Conservation (phyloP, 2,888 invertebrate genomes). For the Timema cristinae region DNA sequence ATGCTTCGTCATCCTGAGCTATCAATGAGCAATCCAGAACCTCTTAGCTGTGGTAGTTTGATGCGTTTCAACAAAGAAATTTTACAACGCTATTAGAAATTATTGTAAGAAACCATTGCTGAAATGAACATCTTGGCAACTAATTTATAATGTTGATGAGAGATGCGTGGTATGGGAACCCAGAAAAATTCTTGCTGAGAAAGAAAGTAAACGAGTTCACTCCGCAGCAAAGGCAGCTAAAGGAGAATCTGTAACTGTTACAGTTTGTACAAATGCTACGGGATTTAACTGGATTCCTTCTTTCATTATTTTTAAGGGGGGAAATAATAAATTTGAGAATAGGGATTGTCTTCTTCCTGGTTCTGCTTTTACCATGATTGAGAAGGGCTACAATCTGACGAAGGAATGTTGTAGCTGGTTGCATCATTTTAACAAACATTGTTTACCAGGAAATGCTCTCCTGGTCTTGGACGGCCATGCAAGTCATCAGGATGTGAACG, state of each 20-base stretch:
- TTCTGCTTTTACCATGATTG: not conserved
- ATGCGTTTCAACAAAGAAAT: constrained; percentile 8
- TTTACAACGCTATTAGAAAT: not conserved
- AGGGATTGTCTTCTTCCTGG: not conserved
- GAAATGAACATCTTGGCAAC: not conserved
- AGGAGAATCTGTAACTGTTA: constrained; percentile 1
- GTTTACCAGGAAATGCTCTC: not conserved
- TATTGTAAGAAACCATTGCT: not conserved
- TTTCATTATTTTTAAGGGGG: constrained; percentile 3
- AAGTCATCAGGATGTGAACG: not conserved
- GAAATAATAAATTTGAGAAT: not conserved
- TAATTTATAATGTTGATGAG: constrained; percentile 8
- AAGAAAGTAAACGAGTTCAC: constrained; percentile 1
- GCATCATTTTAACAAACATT: constrained; percentile 4
- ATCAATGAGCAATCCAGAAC: not conserved
- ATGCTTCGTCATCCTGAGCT: constrained; percentile 6
- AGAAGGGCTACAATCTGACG: not conserved
- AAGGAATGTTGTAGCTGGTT: not conserved
- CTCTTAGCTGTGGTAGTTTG: not conserved
- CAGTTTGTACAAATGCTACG: constrained; percentile 5
- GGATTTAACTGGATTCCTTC: not conserved
- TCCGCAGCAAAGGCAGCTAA: not conserved
- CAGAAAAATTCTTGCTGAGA: constrained; percentile 2
- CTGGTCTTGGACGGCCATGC: not conserved
- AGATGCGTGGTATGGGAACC: not conserved